These are phyloP conservation scores for Scelioninae gen. 1 DNA, from an alignment of 2,888 invertebrate species.

Conservation along the genomic window DNA sequence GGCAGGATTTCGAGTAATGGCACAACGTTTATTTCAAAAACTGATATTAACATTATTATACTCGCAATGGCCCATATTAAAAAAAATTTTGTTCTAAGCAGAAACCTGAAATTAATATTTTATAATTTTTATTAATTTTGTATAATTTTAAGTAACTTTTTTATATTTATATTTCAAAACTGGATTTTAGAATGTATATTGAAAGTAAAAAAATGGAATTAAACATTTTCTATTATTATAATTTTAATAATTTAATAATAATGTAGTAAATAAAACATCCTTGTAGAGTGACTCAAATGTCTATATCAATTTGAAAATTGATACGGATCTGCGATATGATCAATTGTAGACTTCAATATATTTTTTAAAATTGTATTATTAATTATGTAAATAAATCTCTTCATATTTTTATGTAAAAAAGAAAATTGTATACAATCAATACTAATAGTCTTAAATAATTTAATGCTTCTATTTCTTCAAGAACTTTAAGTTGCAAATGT, in stretches of 20 bases:
- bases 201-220: too few species aligned
- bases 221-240: too few species aligned
- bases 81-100: constrained; percentile 89
- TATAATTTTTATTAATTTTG: too few species aligned
- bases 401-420: not conserved
- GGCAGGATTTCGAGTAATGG: constrained; percentile 89
- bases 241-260: too few species aligned
- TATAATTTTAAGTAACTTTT: too few species aligned
- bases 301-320: not conserved
- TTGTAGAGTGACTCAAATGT: not conserved
- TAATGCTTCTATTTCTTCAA: too few species aligned
- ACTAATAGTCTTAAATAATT: too few species aligned
- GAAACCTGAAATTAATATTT: constrained; percentile 70
- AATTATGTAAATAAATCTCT: not conserved
- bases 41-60: constrained; percentile 87
- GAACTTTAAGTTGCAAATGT: too few species aligned
- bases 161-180: too few species aligned
- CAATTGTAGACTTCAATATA: not conserved
- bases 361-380: too few species aligned
- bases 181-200: too few species aligned
- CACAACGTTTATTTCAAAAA: constrained; percentile 90
- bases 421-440: too few species aligned
- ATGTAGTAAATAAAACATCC: not conserved
- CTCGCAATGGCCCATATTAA: constrained; percentile 90
- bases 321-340: not conserved